These are phyloP conservation scores for Orientallactaga sibirica DNA, from an alignment of 2,797 vertebrate genomes.

Conservation along the genomic window DNA sequence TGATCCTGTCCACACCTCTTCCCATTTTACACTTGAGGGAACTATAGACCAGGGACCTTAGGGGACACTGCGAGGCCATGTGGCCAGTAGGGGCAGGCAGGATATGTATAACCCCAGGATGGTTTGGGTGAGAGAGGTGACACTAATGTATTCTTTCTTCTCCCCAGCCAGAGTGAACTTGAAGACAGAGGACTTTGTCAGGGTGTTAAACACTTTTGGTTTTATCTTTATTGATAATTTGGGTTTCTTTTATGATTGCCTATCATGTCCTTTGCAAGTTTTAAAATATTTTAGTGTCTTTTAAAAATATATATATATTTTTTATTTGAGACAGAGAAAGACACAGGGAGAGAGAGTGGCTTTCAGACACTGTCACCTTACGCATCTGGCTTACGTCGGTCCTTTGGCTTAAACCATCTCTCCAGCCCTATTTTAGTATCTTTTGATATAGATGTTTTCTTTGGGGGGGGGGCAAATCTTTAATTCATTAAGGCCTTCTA, in stretches of 20 bases:
- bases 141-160: background rate
- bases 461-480: background rate
- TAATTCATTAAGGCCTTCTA: background rate
- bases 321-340: too few relatives aligned
- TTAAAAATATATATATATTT: too few relatives aligned
- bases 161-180: background rate
- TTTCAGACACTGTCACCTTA: too few relatives aligned
- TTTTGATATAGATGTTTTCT: background rate
- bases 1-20: background rate
- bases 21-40: background rate
- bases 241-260: background rate
- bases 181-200: background rate
- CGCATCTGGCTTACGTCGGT: too few relatives aligned
- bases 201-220: background rate
- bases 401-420: too few relatives aligned
- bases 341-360: too few relatives aligned
- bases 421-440: background rate
- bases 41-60: background rate
- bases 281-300: background rate
- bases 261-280: constrained; percentile 35
- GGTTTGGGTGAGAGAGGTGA: background rate
- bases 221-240: background rate
- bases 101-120: too few relatives aligned
- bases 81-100: background rate
- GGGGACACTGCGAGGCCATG: background rate